Evolutionary conservation across 2,888 invertebrate genomes (phyloP).

Genomic region (Drosophila neonasuta): DNA sequence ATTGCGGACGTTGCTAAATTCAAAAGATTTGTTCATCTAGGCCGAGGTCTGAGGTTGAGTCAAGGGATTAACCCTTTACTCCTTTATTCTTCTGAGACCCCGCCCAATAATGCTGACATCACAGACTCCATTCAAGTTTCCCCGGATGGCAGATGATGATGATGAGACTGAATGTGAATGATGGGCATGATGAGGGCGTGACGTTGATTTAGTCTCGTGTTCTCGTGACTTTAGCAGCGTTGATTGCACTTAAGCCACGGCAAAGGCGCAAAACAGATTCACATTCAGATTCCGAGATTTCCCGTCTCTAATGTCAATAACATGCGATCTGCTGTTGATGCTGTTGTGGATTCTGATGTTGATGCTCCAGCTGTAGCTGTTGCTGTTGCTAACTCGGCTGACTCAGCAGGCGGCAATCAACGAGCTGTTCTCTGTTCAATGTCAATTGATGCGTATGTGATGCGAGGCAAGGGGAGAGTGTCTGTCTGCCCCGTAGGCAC

Average conservation of each 20-base stretch:
- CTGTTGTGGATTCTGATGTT: constrained; percentile 19
- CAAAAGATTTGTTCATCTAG: constrained; percentile 16
- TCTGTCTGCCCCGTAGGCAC: constrained; percentile 20
- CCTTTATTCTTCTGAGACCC: constrained; percentile 1
- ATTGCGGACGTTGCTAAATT: constrained; percentile 15
- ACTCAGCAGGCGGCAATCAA: constrained; percentile 75
- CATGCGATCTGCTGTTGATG: constrained; percentile 56
- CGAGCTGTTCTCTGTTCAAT: constrained; percentile 50
- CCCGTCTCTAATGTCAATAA: constrained; percentile 59
- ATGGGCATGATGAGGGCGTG: constrained; percentile 18
- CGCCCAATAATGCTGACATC: constrained; percentile 37
- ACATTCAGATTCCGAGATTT: constrained; percentile 29
- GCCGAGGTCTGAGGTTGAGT: constrained; percentile 1
- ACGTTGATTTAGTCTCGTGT: constrained; percentile 43
- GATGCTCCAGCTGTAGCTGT: constrained; percentile 8
- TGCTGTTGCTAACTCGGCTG: constrained; percentile 54
- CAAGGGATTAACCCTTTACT: constrained; percentile 34
- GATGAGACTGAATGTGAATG: constrained; percentile 14
- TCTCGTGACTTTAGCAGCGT: constrained; percentile 44
- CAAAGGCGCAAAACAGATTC: constrained; percentile 48
- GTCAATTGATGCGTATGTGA: constrained; percentile 36
- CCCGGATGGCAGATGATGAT: constrained; percentile 16
- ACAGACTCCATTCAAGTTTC: constrained; percentile 41
- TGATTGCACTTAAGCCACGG: constrained; percentile 67
- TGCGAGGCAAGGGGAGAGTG: constrained; percentile 2